These are phyloP conservation scores for Rhagium mordax DNA, from an alignment of 2,888 invertebrate genomes.

Conservation along the genomic window DNA sequence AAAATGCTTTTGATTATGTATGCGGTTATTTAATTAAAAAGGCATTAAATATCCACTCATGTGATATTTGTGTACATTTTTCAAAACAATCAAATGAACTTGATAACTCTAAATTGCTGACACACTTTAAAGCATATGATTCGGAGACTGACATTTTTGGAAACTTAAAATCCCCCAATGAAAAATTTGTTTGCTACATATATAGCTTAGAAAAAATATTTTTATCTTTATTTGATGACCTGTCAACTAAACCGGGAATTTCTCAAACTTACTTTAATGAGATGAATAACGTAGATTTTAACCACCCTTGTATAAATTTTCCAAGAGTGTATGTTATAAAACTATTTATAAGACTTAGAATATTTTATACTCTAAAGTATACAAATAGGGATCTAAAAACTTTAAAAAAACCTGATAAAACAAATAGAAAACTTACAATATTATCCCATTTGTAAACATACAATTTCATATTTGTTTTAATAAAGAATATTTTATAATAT, in stretches of 20 bases:
- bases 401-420: too few species aligned
- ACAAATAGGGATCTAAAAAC: too few species aligned
- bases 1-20: conserved; percentile 40
- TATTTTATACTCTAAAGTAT: background rate
- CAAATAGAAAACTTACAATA: too few species aligned
- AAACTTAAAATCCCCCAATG: background rate
- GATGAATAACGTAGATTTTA: background rate
- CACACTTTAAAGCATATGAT: background rate
- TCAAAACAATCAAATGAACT: background rate
- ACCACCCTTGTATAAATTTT: background rate
- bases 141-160: background rate
- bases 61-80: background rate
- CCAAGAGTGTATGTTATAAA: background rate
- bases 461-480: too few species aligned
- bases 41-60: background rate
- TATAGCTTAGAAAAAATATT: background rate
- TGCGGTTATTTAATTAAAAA: conserved; percentile 36
- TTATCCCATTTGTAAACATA: too few species aligned
- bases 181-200: background rate
- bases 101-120: background rate
- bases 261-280: background rate
- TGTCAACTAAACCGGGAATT: background rate
- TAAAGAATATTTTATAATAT: too few species aligned
- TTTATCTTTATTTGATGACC: background rate
- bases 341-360: background rate